Evolutionary conservation across 2,888 invertebrate genomes (phyloP).

Genomic region (Lasius platythorax): DNA sequence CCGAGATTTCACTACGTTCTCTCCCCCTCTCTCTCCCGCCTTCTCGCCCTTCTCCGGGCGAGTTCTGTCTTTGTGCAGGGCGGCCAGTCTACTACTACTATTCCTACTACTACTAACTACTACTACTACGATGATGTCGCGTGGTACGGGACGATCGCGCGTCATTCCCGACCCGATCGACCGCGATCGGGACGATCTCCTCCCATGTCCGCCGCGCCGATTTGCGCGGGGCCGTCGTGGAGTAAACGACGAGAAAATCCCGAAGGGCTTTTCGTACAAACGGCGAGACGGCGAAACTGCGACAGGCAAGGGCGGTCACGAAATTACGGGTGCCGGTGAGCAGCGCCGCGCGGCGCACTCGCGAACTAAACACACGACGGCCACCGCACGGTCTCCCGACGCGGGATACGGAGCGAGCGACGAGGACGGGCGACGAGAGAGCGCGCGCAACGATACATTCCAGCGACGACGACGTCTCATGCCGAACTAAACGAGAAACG

Average conservation of each 20-base stretch:
- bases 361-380: conserved; percentile 59
- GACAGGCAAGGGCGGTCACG: conserved; percentile 42
- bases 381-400: conserved; percentile 50
- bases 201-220: not conserved
- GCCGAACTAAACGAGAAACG: conserved; percentile 75
- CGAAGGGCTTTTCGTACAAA: not conserved
- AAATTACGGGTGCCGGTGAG: conserved; percentile 61
- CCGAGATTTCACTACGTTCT: not conserved
- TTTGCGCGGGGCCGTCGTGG: conserved; percentile 9
- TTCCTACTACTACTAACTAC: too few species aligned
- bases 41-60: not conserved
- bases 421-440: conserved; percentile 10
- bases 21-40: not conserved
- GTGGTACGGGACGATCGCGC: conserved; percentile 47
- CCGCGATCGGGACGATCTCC: not conserved
- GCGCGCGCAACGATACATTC: conserved; percentile 42
- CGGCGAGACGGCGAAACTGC: conserved; percentile 9
- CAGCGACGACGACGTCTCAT: conserved; percentile 70
- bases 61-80: conserved; percentile 47
- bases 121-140: conserved; percentile 60
- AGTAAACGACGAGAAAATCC: not conserved
- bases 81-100: conserved; percentile 34
- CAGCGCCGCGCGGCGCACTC: conserved; percentile 68
- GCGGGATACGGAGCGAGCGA: conserved; percentile 24
- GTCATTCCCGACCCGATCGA: conserved; percentile 48